Base-by-base conservation (phyloP, 2,797 vertebrate species). In the Urophycis tenuis region DNA sequence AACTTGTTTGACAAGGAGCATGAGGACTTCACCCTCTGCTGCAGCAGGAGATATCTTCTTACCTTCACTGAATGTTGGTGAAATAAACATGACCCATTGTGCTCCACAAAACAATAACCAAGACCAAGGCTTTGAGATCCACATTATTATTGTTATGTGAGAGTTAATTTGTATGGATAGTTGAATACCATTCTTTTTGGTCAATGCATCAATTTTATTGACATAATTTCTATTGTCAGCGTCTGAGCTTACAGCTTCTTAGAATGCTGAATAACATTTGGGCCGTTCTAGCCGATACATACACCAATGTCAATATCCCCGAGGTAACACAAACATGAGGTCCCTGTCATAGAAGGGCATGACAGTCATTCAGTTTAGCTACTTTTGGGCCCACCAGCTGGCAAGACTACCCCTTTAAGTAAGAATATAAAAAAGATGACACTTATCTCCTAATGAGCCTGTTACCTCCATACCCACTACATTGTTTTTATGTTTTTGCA, bases 401-500 rank as follows among this genome's bases (percentile, higher is more conserved):
- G n/a, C n/a, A n/a, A 25, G 9, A 12, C 60, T 29, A 11, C 29
- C 25, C n/a, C 29, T 67, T 67, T 67, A 67, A 67, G 60, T 67
- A 25, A 67, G 60, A 29, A 22, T 25, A 64, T 0, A 12, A 72
- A 73, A 64, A 36, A 39, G 14, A 14, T 12, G 53, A 75, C 22
- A 10, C 3, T 72, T 72, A 35, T 19, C 71, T 72, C 71, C 22
- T 22, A 72, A 10, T 72, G 35, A 72, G 39, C 9, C 31, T 35
- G 31, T 34, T n/a, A 36, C 10, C 12, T 36, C 22, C 12, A 7
- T 14, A 8, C 3, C 49, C 45, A 31, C 33, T 31, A 60, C 60
- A 33, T 29, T 35, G 4, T 30, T 12, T 29, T 41, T 72, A 73
- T 85, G 49, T 72, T 81, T 75, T 77, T 89, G 60, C 78, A 98